phyloP scores from a whole-genome alignment of 2,888 invertebrate species.

The Monochamus alternatus region DNA sequence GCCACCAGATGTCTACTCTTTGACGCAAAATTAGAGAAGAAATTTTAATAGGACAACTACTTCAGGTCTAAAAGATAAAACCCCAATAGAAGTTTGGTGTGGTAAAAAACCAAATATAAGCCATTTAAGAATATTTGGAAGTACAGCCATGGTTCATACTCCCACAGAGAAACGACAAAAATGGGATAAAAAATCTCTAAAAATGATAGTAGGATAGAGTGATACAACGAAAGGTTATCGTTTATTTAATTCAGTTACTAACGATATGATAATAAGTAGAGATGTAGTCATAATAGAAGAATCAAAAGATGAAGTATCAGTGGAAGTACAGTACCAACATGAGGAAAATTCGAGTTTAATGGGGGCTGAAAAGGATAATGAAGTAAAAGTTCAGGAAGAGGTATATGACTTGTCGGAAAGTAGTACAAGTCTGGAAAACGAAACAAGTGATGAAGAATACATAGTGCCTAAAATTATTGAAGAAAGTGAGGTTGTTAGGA shows the following conservation, averaged over 20 bases:
- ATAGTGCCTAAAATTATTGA: too few species aligned
- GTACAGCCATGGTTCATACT: slow-evolving; percentile 47
- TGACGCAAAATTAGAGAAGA: too few species aligned
- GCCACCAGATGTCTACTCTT: too few species aligned
- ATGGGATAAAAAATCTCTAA: slow-evolving; percentile 51
- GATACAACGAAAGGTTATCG: slow-evolving; percentile 5
- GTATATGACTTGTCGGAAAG: not conserved
- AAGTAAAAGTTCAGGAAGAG: not conserved
- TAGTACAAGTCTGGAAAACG: too few species aligned
- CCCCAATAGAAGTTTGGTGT: slow-evolving; percentile 51
- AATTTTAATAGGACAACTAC: slow-evolving; percentile 46
- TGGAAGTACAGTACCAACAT: not conserved
- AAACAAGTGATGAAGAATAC: too few species aligned
- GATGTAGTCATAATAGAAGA: slow-evolving; percentile 5
- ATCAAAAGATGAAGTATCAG: not conserved
- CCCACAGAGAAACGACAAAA: slow-evolving; percentile 51
- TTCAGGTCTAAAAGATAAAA: slow-evolving; percentile 46
- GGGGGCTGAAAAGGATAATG: not conserved
- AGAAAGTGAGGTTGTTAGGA: not conserved
- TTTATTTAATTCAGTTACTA: slow-evolving; percentile 6
- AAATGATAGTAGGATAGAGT: slow-evolving; percentile 15
- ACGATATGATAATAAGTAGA: slow-evolving; percentile 3
- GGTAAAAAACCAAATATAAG: slow-evolving; percentile 48
- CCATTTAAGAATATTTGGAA: slow-evolving; percentile 50
- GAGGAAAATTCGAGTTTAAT: not conserved